phyloP scores from a whole-genome alignment of 2,888 invertebrate genomes.

The Chrysotoxum bicinctum region DNA sequence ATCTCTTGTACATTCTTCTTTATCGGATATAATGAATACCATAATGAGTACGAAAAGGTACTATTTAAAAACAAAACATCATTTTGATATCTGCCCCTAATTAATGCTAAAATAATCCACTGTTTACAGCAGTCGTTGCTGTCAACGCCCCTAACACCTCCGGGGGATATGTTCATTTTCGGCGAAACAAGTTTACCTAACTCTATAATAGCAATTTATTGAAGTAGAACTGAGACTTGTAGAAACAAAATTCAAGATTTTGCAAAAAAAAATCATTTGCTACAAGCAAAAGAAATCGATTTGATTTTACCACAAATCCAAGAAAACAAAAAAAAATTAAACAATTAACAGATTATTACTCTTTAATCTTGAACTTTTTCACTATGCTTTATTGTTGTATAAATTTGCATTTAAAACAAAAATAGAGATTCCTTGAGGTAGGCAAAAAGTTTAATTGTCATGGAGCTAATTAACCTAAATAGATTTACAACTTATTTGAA shows the following conservation, averaged over 20 bases:
- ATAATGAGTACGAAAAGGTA: no score
- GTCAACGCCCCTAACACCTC: not conserved
- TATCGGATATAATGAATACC: no score
- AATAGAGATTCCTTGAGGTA: not conserved
- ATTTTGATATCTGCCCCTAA: not conserved
- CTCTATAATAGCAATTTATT: slow-evolving; percentile 4
- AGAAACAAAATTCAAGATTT: not conserved
- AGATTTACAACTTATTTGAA: not conserved
- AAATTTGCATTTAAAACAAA: not conserved
- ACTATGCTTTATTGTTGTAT: not conserved
- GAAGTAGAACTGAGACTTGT: not conserved
- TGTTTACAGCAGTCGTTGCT: not conserved
- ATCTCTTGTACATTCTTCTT: no score
- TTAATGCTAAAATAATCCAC: not conserved
- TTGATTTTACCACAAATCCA: slow-evolving; percentile 8
- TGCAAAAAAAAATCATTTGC: not conserved
- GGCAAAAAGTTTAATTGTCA: not conserved
- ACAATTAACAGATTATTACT: slow-evolving; percentile 2
- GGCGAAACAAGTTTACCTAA: slow-evolving; percentile 56
- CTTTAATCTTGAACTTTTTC: not conserved
- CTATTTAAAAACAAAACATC: not conserved
- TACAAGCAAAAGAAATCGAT: slow-evolving; percentile 17
- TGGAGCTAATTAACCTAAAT: not conserved
- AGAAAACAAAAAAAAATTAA: not conserved
- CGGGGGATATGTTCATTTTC: slow-evolving; percentile 32